Evolutionary conservation across 1,140 invertebrate species (phyloP), one percentile per base, ranked within the genome.

Genomic region (Drepana arcuata): DNA sequence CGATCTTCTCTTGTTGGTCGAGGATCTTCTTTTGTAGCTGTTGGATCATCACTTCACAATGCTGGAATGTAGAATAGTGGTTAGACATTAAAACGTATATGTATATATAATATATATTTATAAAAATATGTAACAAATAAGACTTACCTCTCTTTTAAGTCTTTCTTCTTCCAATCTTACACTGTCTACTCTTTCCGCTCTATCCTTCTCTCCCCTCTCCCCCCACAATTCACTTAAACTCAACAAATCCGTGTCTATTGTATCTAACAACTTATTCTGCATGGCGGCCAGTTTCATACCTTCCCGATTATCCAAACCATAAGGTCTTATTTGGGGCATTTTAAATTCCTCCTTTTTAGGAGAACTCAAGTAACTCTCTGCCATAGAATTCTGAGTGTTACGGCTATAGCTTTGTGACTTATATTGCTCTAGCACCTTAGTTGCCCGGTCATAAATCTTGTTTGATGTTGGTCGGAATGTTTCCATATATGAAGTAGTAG

Each of bases 21-120:
- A 93, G 68, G 31, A 91, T 66, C 41, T 88, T 87, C 37, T 86
- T 87, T 63, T 94, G 92, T 1, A 93, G 63, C 23, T 90, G 84
- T 57, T 92, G 89, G 23, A 94, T 92, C 41, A 91, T 79, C 43
- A 89, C 83, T 70, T 94, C 92, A 63, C 92, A 91, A 62, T 93
- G 92, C 88, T 93, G 63, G 2, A 84, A 82, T 21, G 4, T 21
- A 21, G 18, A 21, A 21, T 21, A 21, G 18, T 9, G 9, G 4
- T 5, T 21, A 21, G 18, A 9, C 18, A 5, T 21, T 5, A 4
- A 21, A 21, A 21, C 9, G 9, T 5, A 21, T 21, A 12, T 4
- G 18, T 9, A 37, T 15, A 33, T 13, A 1, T 21, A 33, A 5
- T 21, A 21, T 9, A 21, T 5, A 21, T 21, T 5, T 5, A 21